These are phyloP conservation scores for Neoarius graeffei DNA, from an alignment of 2,113 vertebrate genomes.

Conservation along the genomic window DNA sequence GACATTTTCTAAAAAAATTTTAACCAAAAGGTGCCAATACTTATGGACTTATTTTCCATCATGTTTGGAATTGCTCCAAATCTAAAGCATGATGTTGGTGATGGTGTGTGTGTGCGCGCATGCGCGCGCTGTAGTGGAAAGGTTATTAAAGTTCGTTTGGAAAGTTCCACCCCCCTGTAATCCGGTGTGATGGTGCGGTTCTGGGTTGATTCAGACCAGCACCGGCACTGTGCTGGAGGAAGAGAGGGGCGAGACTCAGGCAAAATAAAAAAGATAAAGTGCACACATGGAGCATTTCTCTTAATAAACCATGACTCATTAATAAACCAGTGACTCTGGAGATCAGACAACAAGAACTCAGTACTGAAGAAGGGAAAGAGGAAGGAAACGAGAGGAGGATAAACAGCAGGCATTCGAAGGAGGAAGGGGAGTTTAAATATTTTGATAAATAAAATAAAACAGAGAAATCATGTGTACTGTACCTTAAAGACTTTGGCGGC, in stretches of 20 bases:
- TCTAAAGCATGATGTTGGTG: too few relatives aligned
- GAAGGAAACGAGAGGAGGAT: background rate
- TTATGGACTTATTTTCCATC: too few relatives aligned
- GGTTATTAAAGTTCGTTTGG: background rate
- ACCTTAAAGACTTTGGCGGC: slow-evolving; percentile 99
- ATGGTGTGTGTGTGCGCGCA: too few relatives aligned
- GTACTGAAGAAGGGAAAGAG: too few relatives aligned
- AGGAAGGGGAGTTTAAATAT: background rate
- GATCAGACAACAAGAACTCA: background rate
- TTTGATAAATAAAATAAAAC: background rate
- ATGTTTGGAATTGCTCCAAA: too few relatives aligned
- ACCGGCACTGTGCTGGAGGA: background rate
- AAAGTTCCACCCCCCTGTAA: background rate
- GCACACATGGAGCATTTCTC: background rate
- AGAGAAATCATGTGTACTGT: slow-evolving; percentile 58
- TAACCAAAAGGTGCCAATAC: too few relatives aligned
- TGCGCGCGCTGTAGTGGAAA: background rate
- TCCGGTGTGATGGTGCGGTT: background rate
- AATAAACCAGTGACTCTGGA: background rate
- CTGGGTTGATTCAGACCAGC: background rate
- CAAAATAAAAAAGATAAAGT: background rate
- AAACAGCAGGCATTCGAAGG: background rate
- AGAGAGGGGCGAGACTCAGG: background rate
- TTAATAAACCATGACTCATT: background rate
- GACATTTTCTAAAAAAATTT: too few relatives aligned